A percentile compares a stretch with the other conserved stretches of the same genome.
Evolutionary conservation across 37 sponge, comb jelly and placozoan genomes (phyloP).

Genomic region (Theonella swinhoei): DNA sequence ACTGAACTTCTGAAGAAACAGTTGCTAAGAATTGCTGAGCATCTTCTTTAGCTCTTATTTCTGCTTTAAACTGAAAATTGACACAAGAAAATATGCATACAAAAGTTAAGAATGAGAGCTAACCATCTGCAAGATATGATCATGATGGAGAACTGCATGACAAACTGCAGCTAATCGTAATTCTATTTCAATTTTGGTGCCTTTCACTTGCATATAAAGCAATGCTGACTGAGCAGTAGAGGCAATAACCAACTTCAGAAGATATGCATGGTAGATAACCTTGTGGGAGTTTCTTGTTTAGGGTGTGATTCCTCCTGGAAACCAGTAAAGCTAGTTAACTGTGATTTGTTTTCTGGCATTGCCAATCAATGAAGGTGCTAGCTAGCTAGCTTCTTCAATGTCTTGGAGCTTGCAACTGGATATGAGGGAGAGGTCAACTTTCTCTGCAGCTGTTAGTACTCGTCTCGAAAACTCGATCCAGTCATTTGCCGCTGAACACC

Average conservation of each 20-base stretch:
- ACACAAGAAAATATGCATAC: neutral
- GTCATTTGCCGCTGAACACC: neutral
- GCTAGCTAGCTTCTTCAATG: neutral
- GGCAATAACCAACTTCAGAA: neutral
- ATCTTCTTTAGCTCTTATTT: neutral
- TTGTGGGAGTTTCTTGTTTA: neutral
- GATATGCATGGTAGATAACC: neutral
- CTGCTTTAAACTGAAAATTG: neutral
- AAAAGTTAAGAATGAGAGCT: neutral
- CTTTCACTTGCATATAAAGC: neutral
- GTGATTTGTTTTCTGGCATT: neutral
- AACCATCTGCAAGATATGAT: neutral
- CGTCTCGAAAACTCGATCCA: neutral
- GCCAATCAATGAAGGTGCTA: neutral
- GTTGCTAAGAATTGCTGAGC: neutral
- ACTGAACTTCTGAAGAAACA: neutral
- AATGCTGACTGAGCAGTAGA: neutral
- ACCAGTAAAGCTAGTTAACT: too few species aligned
- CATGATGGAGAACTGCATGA: neutral
- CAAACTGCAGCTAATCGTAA: slow-evolving; percentile 9
- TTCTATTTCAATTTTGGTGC: neutral
- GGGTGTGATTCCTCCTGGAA: neutral
- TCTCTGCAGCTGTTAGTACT: neutral
- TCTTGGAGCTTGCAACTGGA: neutral
- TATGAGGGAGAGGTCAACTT: neutral